phyloP scores from a whole-genome alignment of 2,888 invertebrate genomes.

The Lepidocyrtinus sp. region DNA sequence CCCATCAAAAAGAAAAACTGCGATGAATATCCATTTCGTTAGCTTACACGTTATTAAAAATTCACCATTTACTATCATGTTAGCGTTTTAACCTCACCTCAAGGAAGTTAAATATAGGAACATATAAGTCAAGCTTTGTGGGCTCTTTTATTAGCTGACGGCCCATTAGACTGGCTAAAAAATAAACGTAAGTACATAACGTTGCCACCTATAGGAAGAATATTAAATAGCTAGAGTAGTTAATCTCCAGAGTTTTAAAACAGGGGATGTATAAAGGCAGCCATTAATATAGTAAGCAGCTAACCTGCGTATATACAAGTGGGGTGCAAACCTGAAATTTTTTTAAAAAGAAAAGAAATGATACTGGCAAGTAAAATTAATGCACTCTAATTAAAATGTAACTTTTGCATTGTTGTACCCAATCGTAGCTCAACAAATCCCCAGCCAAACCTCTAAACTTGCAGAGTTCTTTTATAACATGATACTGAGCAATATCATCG shows the following conservation, averaged over 20 bases:
- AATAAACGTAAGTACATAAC: constrained; percentile 74
- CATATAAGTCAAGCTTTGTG: constrained; percentile 60
- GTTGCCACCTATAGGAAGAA: constrained; percentile 74
- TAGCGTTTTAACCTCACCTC: constrained; percentile 49
- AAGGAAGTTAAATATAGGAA: constrained; percentile 63
- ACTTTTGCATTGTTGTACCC: too few relatives aligned
- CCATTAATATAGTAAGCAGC: constrained; percentile 14
- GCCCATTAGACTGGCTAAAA: constrained; percentile 73
- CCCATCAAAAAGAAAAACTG: constrained; percentile 73
- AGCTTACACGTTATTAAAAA: constrained; percentile 10
- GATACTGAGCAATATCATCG: constrained; percentile 73
- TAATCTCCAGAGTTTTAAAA: too few relatives aligned
- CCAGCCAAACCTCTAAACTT: constrained; percentile 72
- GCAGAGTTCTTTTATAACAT: constrained; percentile 73
- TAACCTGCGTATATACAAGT: constrained; percentile 72
- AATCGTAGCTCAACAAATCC: constrained; percentile 70
- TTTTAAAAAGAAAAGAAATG: too few relatives aligned
- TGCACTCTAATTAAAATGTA: too few relatives aligned
- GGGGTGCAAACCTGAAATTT: constrained; percentile 71
- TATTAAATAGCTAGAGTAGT: not conserved
- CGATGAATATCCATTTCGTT: not conserved
- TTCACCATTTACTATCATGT: not conserved
- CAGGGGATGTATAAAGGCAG: not conserved
- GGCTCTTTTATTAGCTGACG: constrained; percentile 71
- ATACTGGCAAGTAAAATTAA: too few relatives aligned